These are phyloP conservation scores for Hypsibius dujardini DNA, from an alignment of 1,140 invertebrate genomes.

Conservation along the genomic window DNA sequence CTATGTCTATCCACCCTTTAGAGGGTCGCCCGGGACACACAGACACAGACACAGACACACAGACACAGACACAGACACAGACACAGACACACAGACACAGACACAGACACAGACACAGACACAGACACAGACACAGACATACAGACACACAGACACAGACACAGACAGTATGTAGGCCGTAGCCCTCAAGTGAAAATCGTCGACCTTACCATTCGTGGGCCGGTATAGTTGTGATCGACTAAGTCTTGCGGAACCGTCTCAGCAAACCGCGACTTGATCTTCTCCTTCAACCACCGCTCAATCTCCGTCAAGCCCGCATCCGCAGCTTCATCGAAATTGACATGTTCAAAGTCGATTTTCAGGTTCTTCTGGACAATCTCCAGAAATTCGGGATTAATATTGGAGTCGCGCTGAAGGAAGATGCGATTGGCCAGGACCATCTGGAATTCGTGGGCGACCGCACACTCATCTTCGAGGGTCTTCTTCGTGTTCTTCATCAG, in stretches of 20 bases:
- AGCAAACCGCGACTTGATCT: background rate
- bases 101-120: too few species aligned
- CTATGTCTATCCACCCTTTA: too few species aligned
- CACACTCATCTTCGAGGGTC: background rate
- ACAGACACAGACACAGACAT: too few species aligned
- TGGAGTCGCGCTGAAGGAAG: background rate
- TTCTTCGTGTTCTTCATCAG: background rate
- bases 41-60: too few species aligned
- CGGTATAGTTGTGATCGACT: background rate
- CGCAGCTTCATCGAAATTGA: background rate
- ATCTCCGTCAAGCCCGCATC: background rate
- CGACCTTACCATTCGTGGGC: background rate
- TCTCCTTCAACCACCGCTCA: constrained; percentile 9
- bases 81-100: too few species aligned
- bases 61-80: too few species aligned
- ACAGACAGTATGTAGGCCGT: background rate
- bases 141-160: too few species aligned
- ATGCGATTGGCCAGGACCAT: background rate
- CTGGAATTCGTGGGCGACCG: background rate
- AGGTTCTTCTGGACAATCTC: background rate
- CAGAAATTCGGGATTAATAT: background rate
- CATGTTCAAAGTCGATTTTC: background rate
- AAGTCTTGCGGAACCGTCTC: background rate
- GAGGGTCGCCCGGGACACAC: too few species aligned
- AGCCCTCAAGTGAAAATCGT: background rate